These are phyloP conservation scores for Glareola pratincola DNA, from an alignment of 2,113 vertebrate species.

Conservation along the genomic window DNA sequence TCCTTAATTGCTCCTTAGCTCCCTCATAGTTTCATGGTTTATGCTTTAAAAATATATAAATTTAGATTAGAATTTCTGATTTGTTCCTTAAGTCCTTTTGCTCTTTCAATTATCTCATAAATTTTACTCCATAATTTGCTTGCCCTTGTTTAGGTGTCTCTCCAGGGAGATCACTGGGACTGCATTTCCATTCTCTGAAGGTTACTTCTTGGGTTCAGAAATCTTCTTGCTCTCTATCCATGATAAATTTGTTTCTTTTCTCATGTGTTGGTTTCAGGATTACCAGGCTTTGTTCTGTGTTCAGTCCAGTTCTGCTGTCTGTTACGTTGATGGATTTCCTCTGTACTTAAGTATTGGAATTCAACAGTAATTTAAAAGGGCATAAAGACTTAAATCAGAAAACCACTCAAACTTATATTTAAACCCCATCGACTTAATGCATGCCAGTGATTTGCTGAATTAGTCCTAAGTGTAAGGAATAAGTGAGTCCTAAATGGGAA, in stretches of 20 bases:
- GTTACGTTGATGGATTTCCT: neutral
- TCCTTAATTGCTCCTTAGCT: neutral
- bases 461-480: slow-evolving; percentile 13
- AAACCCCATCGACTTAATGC: neutral
- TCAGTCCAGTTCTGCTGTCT: neutral
- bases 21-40: neutral
- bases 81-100: neutral
- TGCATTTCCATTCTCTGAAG: neutral
- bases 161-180: neutral
- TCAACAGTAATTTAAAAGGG: neutral
- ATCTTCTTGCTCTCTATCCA: neutral
- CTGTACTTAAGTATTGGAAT: neutral
- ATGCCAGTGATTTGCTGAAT: slow-evolving; percentile 5
- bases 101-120: neutral
- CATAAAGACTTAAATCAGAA: slow-evolving; percentile 28
- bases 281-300: neutral
- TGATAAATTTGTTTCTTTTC: neutral
- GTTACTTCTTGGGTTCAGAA: neutral
- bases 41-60: neutral
- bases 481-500: neutral
- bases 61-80: neutral
- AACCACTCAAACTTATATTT: slow-evolving; percentile 24
- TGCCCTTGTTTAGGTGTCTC: neutral
- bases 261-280: neutral
- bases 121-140: neutral